phyloP scores from a whole-genome alignment of 2,888 invertebrate species.

The Minunthozetes semirufus region DNA sequence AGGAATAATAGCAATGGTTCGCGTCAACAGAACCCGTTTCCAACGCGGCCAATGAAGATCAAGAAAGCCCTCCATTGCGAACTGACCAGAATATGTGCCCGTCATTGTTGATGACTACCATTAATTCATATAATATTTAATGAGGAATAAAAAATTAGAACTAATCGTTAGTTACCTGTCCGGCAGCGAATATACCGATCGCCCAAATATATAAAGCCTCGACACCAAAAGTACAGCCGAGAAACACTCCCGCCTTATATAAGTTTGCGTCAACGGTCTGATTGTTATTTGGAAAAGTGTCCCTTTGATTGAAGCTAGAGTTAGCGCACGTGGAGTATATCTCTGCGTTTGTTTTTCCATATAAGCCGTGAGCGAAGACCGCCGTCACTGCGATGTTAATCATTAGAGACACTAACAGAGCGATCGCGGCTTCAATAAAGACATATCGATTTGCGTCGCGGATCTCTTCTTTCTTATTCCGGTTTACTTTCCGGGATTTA shows the following conservation, averaged over 20 bases:
- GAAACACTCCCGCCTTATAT: slow-evolving; percentile 57
- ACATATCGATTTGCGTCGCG: slow-evolving; percentile 78
- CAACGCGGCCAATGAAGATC: slow-evolving; percentile 77
- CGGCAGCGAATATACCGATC: slow-evolving; percentile 54
- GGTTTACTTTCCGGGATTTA: slow-evolving; percentile 69
- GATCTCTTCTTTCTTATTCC: slow-evolving; percentile 62
- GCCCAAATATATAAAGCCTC: slow-evolving; percentile 54
- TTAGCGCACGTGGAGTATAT: slow-evolving; percentile 51
- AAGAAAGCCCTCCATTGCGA: slow-evolving; percentile 64
- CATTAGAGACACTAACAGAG: slow-evolving; percentile 72
- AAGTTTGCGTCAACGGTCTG: slow-evolving; percentile 60
- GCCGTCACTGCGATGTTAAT: slow-evolving; percentile 82
- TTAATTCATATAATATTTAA: too few relatives aligned
- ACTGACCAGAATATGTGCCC: slow-evolving; percentile 55
- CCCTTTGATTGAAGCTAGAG: slow-evolving; percentile 49
- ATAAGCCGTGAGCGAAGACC: slow-evolving; percentile 77
- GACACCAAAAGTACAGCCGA: slow-evolving; percentile 54
- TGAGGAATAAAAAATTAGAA: too few relatives aligned
- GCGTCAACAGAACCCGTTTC: slow-evolving; percentile 75
- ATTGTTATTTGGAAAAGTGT: slow-evolving; percentile 50
- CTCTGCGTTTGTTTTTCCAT: slow-evolving; percentile 61
- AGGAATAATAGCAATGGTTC: slow-evolving; percentile 70
- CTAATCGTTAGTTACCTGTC: slow-evolving; percentile 47
- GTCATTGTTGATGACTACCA: slow-evolving; percentile 53
- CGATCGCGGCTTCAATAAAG: slow-evolving; percentile 69